Base-by-base conservation (phyloP, 1,140 invertebrate genomes). In the Periplaneta americana region DNA sequence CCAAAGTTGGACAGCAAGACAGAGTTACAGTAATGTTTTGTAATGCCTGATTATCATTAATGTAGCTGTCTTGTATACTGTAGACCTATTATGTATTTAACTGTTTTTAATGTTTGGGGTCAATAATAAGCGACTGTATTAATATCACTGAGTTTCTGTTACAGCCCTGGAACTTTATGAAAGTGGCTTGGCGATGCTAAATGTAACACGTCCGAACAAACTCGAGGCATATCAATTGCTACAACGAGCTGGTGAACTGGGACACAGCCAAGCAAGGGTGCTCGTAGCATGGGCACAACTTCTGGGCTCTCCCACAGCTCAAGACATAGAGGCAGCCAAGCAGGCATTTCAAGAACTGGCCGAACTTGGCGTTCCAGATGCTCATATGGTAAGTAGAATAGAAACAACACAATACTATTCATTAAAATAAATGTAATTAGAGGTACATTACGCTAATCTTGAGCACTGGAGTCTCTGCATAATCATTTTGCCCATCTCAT, bases 241-340 rank as follows among this genome's bases (percentile, higher is more conserved):
- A 11, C 89, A 92, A 35, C 88, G 93, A 83, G 95, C 97, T 1
- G 94, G 96, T 0, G 92, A 93, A 75, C 88, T 94, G 31, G 96
- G 96, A 39, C 96, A 98, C 86, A 88, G 89, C 9, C 92, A 94
- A 84, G 95, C 98, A 0, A 91, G 94, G 86, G 94, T 96, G 80
- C 92, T 95, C 86, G 86, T 98, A 11, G 97, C 96, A 0, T 98
- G 97, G 94, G 94, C 94, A 0, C 91, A 95, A 82, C 87, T 99
- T 4, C 93, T 98, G 84, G 98, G 98, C 2, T 89, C 91, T 33
- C 88, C 90, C 81, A 85, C 92, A 22, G 91, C 91, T 78, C 93
- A 96, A 83, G 93, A 98, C 88, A 91, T 98, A 81, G 88, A 91
- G 34, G 91, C 91, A 84, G 96, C 97, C 2, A 92, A 91, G 83